Evolutionary conservation across 2,797 vertebrate genomes (phyloP).

Genomic region (Ficedula albicollis): DNA sequence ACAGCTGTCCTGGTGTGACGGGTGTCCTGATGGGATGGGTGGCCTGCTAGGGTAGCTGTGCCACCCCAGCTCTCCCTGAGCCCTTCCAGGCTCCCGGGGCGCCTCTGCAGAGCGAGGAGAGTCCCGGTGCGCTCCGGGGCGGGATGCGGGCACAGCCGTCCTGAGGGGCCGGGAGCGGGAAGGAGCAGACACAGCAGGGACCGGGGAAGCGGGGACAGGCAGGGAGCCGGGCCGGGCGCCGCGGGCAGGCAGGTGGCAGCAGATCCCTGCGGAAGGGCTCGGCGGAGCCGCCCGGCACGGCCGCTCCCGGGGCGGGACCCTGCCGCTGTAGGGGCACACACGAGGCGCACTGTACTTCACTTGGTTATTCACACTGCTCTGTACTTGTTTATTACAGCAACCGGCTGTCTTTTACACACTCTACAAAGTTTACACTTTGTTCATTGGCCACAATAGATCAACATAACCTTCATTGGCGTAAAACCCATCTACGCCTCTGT

Average conservation of each 20-base stretch:
- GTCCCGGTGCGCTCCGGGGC: not conserved
- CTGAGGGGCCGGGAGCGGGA: too few species aligned
- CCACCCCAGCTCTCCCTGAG: not conserved
- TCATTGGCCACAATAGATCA: too few species aligned
- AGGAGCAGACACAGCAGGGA: too few species aligned
- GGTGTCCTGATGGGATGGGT: not conserved
- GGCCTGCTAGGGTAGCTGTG: fast-evolving
- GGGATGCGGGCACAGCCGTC: too few species aligned
- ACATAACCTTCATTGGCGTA: too few species aligned
- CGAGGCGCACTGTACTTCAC: too few species aligned
- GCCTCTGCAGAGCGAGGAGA: not conserved
- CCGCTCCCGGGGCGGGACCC: not conserved
- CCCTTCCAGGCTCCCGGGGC: not conserved
- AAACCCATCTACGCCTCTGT: too few species aligned
- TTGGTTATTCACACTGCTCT: too few species aligned
- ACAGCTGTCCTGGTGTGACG: not conserved
- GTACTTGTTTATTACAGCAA: too few species aligned
- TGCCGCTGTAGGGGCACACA: too few species aligned
- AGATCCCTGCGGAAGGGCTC: not conserved
- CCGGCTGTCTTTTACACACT: too few species aligned
- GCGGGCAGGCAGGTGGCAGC: slow-evolving; percentile 53
- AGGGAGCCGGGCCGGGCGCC: not conserved
- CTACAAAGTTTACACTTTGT: too few species aligned
- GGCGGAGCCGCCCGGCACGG: not conserved
- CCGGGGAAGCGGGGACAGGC: not conserved